These are phyloP conservation scores for Trachelus tabidus DNA, from an alignment of 2,888 invertebrate species.

Conservation along the genomic window DNA sequence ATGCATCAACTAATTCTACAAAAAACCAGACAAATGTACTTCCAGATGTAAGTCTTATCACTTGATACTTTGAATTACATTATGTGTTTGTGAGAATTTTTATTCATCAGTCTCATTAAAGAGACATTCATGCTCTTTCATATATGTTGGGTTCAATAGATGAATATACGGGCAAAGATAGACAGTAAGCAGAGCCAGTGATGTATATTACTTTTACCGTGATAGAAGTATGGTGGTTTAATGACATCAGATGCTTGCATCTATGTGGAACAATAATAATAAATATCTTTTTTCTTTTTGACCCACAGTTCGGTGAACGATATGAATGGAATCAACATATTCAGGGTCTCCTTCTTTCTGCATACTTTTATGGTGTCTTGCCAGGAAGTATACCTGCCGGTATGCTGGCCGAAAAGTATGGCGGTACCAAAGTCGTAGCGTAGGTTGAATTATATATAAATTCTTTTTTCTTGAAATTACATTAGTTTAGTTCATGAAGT, in stretches of 20 bases:
- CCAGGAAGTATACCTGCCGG: slow-evolving; percentile 60
- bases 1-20: slow-evolving; percentile 12
- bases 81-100: not conserved
- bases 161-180: not conserved
- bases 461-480: not conserved
- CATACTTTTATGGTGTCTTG: slow-evolving; percentile 58
- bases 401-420: slow-evolving; percentile 59
- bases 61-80: not conserved
- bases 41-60: slow-evolving; percentile 40
- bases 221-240: not conserved
- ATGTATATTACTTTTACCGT: not conserved
- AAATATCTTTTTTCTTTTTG: slow-evolving; percentile 10
- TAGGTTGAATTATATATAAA: slow-evolving; percentile 38
- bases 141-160: not conserved
- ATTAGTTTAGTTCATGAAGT: not conserved
- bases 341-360: slow-evolving; percentile 52
- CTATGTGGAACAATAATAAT: not conserved
- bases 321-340: slow-evolving; percentile 56
- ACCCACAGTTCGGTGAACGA: slow-evolving; percentile 52
- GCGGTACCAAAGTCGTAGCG: slow-evolving; percentile 62
- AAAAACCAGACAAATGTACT: slow-evolving; percentile 16
- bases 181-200: not conserved
- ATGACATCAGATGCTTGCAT: not conserved
- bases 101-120: not conserved
- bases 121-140: not conserved